Base-by-base conservation (phyloP, 1,140 invertebrate genomes). In the Drosophila tani region DNA sequence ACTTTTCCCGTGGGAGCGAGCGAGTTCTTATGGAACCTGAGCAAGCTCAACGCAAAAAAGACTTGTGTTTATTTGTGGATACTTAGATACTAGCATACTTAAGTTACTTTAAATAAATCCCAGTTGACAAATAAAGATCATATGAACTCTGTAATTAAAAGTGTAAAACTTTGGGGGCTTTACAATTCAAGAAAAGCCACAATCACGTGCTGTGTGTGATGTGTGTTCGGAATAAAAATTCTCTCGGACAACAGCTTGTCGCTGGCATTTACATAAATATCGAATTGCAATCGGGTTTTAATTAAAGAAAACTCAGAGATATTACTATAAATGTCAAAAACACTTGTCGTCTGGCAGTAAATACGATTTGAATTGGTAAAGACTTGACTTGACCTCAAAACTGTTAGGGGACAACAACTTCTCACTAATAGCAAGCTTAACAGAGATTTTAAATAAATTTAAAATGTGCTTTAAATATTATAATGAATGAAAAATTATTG, bases 231-330 rank as follows among this genome's bases (percentile, higher is more conserved):
- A 27, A 27, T 27, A 27, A 3, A 35, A 50, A 62, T 27, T 24
- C 32, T 40, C 19, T 19, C 14, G 5, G 19, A n/a, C 29, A 57
- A 6, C 47, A 51, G 27, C 57, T 49, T 68, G 27, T 45, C 40
- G 63, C 66, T 69, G 47, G 50, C 66, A 69, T 69, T 69, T 67
- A 53, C 66, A 69, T 67, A 53, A n/a, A 66, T 43, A 53, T 66
- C 32, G 38, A 45, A 45, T 53, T 67, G 38, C 46, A 69, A 27
- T 45, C 47, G 19, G 21, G 2, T 45, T 69, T 53, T 69, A 67
- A 67, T 69, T 69, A 38, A 29, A 43, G 43, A 66, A 66, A 51
- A 66, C 62, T 38, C 43, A 1, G 9, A 32, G 14, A 21, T 24
- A 29, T 17, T 12, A 64, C 45, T 40, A 47, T 40, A 40, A 47